These are phyloP conservation scores for Selenia dentaria DNA, from an alignment of 2,888 invertebrate species.

Conservation along the genomic window DNA sequence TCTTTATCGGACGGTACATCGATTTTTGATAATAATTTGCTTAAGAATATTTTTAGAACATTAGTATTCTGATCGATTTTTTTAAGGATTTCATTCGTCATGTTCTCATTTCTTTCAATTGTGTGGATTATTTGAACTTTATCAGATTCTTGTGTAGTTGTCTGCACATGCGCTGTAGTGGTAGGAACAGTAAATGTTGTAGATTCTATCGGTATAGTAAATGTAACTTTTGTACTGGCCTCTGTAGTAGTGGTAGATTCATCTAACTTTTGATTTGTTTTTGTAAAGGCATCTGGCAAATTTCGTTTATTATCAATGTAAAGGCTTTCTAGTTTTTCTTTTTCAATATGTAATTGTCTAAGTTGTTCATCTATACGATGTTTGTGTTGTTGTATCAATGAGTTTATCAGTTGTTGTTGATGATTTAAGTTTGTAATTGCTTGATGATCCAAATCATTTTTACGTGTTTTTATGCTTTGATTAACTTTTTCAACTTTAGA, in stretches of 20 bases:
- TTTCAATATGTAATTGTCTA: constrained; percentile 52
- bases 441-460: constrained; percentile 15
- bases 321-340: constrained; percentile 45
- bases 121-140: constrained; percentile 41
- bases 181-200: constrained; percentile 13
- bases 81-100: constrained; percentile 61
- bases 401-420: constrained; percentile 28
- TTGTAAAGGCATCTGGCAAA: constrained; percentile 32
- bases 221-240: constrained; percentile 6
- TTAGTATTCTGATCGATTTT: constrained; percentile 67
- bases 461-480: constrained; percentile 18
- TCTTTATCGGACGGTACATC: constrained; percentile 1
- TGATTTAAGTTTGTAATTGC: constrained; percentile 32
- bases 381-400: constrained; percentile 54
- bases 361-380: constrained; percentile 57
- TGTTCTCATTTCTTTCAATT: constrained; percentile 56
- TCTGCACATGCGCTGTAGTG: constrained; percentile 16
- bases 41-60: constrained; percentile 54
- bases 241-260: not conserved
- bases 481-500: constrained; percentile 61
- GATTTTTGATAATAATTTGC: constrained; percentile 50
- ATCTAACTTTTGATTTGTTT: constrained; percentile 14
- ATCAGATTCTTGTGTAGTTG: constrained; percentile 14
- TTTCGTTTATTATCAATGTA: constrained; percentile 15
- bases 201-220: constrained; percentile 30